These are phyloP conservation scores for Zosterops borbonicus DNA, from an alignment of 2,113 vertebrate species.

Conservation along the genomic window DNA sequence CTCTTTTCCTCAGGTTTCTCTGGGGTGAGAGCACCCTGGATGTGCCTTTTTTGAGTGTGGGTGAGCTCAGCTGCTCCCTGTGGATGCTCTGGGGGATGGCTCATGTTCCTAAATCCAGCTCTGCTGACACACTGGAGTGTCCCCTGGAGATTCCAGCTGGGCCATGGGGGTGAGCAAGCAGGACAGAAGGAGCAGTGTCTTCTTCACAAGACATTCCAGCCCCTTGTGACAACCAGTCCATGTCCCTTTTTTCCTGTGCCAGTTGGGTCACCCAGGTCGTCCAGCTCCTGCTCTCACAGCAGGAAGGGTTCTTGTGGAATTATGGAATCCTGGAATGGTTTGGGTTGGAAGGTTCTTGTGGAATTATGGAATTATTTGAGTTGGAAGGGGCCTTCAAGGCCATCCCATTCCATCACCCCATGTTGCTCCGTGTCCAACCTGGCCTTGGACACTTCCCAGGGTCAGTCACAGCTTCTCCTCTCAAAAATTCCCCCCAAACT, in stretches of 20 bases:
- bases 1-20: neutral
- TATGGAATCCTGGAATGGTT: no score
- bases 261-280: rapidly evolving
- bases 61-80: neutral
- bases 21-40: neutral
- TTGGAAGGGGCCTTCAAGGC: neutral
- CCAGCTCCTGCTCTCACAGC: neutral
- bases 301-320: neutral
- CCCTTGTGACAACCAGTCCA: rapidly evolving
- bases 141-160: neutral
- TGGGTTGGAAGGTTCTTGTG: no score
- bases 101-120: neutral
- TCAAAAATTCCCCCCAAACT: neutral
- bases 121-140: neutral
- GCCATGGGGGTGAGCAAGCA: neutral
- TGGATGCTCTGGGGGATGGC: neutral
- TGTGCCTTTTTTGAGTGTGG: neutral
- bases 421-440: rapidly evolving
- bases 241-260: neutral
- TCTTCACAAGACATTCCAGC: neutral
- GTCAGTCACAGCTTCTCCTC: neutral
- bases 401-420: neutral
- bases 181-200: neutral
- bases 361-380: neutral
- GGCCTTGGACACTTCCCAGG: neutral